Evolutionary conservation across 2,888 invertebrate species (phyloP).

Genomic region (Osmoderma eremita): DNA sequence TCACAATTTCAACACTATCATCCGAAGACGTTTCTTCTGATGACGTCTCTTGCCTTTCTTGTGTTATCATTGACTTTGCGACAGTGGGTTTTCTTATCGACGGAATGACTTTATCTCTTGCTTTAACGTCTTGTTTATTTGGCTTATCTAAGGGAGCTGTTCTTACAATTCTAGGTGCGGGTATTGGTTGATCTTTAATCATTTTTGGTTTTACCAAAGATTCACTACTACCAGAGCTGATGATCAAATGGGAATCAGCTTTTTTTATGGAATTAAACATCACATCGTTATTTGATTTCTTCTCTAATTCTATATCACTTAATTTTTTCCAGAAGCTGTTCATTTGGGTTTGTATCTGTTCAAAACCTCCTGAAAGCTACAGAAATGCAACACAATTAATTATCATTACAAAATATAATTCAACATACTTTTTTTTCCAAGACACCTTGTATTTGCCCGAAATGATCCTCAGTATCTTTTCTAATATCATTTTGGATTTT

Average conservation of each 20-base stretch:
- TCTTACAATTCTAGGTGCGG: slow-evolving; percentile 17
- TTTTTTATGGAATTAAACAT: not conserved
- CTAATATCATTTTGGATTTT: slow-evolving; percentile 39
- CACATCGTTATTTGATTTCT: slow-evolving; percentile 35
- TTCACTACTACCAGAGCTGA: not conserved
- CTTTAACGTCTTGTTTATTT: not conserved
- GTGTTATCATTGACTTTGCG: not conserved
- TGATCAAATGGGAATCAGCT: not conserved
- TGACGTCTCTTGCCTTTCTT: not conserved
- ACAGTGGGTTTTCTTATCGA: not conserved
- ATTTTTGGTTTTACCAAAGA: not conserved
- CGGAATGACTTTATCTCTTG: not conserved
- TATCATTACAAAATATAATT: slow-evolving; percentile 40
- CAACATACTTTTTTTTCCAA: slow-evolving; percentile 50
- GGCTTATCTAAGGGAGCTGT: not conserved
- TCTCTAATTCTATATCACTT: slow-evolving; percentile 54
- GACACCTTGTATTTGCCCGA: slow-evolving; percentile 47
- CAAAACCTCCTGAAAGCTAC: slow-evolving; percentile 55
- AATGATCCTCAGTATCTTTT: slow-evolving; percentile 39
- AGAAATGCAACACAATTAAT: slow-evolving; percentile 34
- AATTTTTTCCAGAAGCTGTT: slow-evolving; percentile 59
- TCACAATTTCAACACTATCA: slow-evolving; percentile 16
- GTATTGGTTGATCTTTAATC: not conserved
- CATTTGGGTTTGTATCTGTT: slow-evolving; percentile 60
- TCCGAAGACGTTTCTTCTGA: slow-evolving; percentile 24